phyloP scores from a whole-genome alignment of 2,113 vertebrate species.

The Channa maculata region DNA sequence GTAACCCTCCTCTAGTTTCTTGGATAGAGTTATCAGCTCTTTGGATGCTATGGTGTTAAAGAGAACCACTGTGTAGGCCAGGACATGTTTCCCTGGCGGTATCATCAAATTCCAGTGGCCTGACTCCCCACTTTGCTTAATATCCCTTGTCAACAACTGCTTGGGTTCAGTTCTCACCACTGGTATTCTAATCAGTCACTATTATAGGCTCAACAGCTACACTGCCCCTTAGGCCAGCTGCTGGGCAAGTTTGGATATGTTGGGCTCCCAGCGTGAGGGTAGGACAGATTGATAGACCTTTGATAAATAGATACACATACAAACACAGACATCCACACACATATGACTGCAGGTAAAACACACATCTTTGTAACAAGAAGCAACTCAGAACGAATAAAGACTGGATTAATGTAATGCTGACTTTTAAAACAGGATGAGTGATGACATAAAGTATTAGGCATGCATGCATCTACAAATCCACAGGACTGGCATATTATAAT shows the following conservation, averaged over 20 bases:
- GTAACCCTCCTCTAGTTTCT: constrained; percentile 39
- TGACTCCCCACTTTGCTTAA: constrained; percentile 70
- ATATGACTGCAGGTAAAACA: not conserved
- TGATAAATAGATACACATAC: constrained; percentile 20
- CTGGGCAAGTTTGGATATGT: constrained; percentile 51
- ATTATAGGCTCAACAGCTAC: constrained; percentile 67
- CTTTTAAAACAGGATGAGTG: constrained; percentile 18
- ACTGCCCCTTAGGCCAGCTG: constrained; percentile 59
- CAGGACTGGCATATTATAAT: too few relatives aligned
- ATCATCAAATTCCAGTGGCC: constrained; percentile 70
- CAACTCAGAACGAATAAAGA: constrained; percentile 18
- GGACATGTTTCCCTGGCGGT: constrained; percentile 70
- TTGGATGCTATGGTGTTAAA: constrained; percentile 67
- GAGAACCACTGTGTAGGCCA: constrained; percentile 64
- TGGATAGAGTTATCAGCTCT: constrained; percentile 72
- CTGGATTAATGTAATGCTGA: constrained; percentile 27
- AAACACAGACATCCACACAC: not conserved
- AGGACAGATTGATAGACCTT: constrained; percentile 51
- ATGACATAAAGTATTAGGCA: not conserved
- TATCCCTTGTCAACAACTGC: constrained; percentile 78
- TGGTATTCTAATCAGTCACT: constrained; percentile 73
- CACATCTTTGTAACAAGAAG: constrained; percentile 7
- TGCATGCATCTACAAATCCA: too few relatives aligned
- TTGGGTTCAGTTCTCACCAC: constrained; percentile 65
- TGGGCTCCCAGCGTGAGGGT: constrained; percentile 57